These are phyloP conservation scores for Ricordea florida DNA, from an alignment of 92 coral and sea anemone genomes.

Conservation along the genomic window DNA sequence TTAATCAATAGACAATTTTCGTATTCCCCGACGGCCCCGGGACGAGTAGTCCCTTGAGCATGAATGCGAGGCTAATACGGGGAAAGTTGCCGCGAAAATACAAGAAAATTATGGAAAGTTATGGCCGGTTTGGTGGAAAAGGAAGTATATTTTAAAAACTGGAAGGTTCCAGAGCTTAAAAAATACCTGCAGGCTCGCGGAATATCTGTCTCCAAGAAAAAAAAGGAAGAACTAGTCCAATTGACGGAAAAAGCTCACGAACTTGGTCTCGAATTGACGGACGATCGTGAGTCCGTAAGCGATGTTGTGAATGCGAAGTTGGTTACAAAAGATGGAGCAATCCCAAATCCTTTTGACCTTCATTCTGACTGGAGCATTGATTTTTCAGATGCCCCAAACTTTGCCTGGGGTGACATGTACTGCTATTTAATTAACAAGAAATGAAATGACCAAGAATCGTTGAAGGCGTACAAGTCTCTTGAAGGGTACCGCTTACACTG, in stretches of 20 bases:
- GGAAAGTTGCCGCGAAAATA: constrained; percentile 18
- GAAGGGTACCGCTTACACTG: constrained; percentile 33
- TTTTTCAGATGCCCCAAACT: constrained; percentile 25
- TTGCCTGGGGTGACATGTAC: constrained; percentile 16
- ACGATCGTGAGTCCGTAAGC: background rate
- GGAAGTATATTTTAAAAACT: background rate
- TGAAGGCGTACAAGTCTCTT: constrained; percentile 34
- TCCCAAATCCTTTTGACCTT: constrained; percentile 15
- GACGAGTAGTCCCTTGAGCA: constrained; percentile 12
- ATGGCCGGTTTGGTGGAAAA: constrained; percentile 7
- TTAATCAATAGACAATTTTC: too few species aligned
- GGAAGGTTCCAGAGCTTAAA: constrained; percentile 24
- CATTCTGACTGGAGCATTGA: constrained; percentile 40
- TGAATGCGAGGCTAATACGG: constrained; percentile 31
- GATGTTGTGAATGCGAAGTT: constrained; percentile 22
- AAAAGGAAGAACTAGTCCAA: constrained; percentile 3
- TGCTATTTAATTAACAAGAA: constrained; percentile 16
- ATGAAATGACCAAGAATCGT: constrained; percentile 21
- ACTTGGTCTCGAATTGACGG: constrained; percentile 15
- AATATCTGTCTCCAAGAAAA: constrained; percentile 36
- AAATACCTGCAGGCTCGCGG: constrained; percentile 29
- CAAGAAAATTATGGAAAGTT: constrained; percentile 8
- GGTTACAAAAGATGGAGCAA: constrained; percentile 6
- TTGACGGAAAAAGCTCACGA: constrained; percentile 19
- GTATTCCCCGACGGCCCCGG: too few species aligned